Percentiles rank a stretch among this genome's conserved stretches.
These are phyloP conservation scores for Pseudorhombus dupliciocellatus DNA, from an alignment of 2,113 vertebrate species.

Conservation along the genomic window DNA sequence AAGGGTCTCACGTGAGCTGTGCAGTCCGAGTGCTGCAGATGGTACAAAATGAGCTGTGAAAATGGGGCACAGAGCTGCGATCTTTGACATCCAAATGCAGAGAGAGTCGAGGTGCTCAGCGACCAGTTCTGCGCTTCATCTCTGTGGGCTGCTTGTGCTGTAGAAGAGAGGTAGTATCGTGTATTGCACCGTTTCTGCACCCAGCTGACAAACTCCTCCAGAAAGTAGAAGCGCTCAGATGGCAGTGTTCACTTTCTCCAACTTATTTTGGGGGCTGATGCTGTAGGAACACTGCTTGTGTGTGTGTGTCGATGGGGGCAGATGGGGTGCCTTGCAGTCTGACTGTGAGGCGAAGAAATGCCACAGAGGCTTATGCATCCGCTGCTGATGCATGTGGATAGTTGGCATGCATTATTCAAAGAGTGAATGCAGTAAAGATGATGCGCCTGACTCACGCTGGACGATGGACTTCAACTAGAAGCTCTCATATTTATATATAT, in stretches of 20 bases:
- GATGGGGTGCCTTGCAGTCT: conserved; percentile 53
- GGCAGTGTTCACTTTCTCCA: conserved; percentile 17
- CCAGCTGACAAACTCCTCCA: conserved; percentile 26
- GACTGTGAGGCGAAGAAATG: conserved; percentile 52
- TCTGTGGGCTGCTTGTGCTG: conserved; percentile 9
- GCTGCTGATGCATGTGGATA: conserved; percentile 66
- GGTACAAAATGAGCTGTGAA: conserved; percentile 45
- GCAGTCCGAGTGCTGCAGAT: conserved; percentile 35
- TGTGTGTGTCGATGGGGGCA: conserved; percentile 32
- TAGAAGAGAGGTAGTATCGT: conserved; percentile 3
- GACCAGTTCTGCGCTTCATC: conserved; percentile 38
- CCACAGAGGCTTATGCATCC: conserved; percentile 56
- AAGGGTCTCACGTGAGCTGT: conserved; percentile 29
- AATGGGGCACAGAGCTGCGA: conserved; percentile 28
- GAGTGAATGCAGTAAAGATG: conserved; percentile 62
- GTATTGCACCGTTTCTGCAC: background rate
- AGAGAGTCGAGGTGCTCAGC: conserved; percentile 27
- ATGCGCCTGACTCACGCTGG: conserved; percentile 52
- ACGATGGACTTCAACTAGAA: conserved; percentile 34
- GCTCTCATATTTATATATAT: background rate
- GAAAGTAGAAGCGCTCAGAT: conserved; percentile 12
- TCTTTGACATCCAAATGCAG: conserved; percentile 37
- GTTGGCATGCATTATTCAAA: conserved; percentile 75
- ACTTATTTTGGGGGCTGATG: background rate
- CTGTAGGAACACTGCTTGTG: conserved; percentile 13